These are phyloP conservation scores for Antechinus stuartii DNA, from an alignment of 2,113 vertebrate genomes.

Conservation along the genomic window DNA sequence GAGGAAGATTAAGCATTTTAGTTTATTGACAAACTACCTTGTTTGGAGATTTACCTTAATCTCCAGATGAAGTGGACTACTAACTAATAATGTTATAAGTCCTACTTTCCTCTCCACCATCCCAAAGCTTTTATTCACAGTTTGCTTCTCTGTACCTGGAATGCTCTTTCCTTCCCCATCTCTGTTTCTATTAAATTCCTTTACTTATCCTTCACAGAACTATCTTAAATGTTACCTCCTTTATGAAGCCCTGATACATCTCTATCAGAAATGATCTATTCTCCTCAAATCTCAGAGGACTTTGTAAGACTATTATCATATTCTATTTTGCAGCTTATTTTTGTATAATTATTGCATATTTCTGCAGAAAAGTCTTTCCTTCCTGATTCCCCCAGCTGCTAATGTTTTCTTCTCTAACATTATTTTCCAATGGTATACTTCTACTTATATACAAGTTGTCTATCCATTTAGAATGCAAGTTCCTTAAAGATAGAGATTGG, in stretches of 20 bases:
- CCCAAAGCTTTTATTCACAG: not conserved
- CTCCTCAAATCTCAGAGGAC: not conserved
- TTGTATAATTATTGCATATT: not conserved
- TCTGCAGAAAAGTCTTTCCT: not conserved
- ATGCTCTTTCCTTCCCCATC: not conserved
- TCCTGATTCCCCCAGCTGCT: not conserved
- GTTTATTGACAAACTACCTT: not conserved
- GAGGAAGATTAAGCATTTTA: not conserved
- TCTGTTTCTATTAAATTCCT: too few species aligned
- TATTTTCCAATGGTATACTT: not conserved
- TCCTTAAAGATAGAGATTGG: not conserved
- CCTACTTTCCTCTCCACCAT: not conserved
- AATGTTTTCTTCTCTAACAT: not conserved
- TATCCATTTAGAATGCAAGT: not conserved
- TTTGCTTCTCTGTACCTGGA: not conserved
- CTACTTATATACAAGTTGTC: not conserved
- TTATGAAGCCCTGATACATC: not conserved
- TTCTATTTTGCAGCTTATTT: not conserved
- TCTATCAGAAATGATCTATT: not conserved
- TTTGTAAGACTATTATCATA: not conserved
- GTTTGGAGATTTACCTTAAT: too few species aligned
- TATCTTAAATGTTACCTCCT: not conserved
- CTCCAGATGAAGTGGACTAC: not conserved
- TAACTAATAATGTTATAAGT: not conserved
- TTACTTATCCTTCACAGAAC: too few species aligned